phyloP scores from a whole-genome alignment of 2,888 invertebrate species.

The Colletes collaris region DNA sequence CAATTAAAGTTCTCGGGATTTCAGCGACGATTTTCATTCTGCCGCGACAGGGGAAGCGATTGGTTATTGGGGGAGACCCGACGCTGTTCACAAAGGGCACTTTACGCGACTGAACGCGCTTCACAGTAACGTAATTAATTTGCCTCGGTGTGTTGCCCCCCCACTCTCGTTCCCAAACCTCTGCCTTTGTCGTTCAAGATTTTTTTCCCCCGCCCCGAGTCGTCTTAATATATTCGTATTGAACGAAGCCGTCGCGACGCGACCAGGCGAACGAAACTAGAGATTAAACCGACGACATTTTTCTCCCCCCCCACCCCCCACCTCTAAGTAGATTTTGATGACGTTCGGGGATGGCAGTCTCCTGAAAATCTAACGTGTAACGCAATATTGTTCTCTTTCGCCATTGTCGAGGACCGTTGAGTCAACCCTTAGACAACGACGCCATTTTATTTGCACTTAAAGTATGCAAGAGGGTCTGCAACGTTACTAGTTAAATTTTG shows the following conservation, averaged over 20 bases:
- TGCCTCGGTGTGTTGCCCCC: not conserved
- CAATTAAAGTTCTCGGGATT: constrained; percentile 29
- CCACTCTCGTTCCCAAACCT: not conserved
- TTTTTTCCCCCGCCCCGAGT: not conserved
- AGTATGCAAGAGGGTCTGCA: too few species aligned
- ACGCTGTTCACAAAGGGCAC: not conserved
- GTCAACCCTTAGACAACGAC: too few species aligned
- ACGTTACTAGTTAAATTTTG: too few species aligned
- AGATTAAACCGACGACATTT: not conserved
- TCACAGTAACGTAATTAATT: constrained; percentile 26
- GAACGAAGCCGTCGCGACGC: not conserved
- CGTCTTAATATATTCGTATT: not conserved
- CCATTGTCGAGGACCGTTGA: constrained; percentile 8
- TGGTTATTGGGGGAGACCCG: not conserved
- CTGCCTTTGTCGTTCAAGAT: not conserved
- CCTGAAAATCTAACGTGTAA: not conserved
- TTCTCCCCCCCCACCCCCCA: not conserved
- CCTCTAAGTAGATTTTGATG: constrained; percentile 1
- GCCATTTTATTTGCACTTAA: too few species aligned
- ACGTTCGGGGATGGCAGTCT: constrained; percentile 1
- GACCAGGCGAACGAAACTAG: not conserved
- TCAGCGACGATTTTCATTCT: constrained; percentile 23
- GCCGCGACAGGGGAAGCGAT: not conserved
- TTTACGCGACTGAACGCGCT: not conserved
- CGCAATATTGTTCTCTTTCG: not conserved